A percentile compares a stretch with the other conserved stretches of the same genome.
Evolutionary conservation across 2,797 vertebrate genomes (phyloP).

Genomic region (Characodon lateralis): DNA sequence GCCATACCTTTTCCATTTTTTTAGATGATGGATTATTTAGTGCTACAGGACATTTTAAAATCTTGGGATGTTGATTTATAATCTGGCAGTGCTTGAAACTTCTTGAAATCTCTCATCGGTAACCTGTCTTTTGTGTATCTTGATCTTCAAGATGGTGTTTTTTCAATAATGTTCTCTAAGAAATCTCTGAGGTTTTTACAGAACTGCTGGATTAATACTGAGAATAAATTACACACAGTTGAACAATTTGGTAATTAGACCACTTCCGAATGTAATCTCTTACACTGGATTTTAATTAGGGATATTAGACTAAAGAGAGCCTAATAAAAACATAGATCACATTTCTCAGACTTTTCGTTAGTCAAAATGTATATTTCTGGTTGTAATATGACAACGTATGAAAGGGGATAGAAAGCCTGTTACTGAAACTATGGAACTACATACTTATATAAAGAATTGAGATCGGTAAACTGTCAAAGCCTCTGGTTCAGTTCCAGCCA

Average conservation of each 20-base stretch:
- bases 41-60: neutral
- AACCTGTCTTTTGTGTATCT: neutral
- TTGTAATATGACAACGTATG: neutral
- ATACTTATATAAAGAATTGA: neutral
- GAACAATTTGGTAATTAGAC: neutral
- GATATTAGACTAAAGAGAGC: neutral
- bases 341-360: neutral
- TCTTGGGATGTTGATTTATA: neutral
- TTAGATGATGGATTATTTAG: neutral
- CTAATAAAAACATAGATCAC: neutral
- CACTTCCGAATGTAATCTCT: too few species aligned
- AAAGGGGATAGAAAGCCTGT: neutral
- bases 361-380: neutral
- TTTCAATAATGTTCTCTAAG: too few species aligned
- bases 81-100: neutral
- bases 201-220: neutral
- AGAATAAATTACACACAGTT: neutral
- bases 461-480: constrained; percentile 7
- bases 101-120: neutral
- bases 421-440: neutral
- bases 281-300: neutral
- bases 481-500: neutral
- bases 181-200: too few species aligned
- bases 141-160: too few species aligned
- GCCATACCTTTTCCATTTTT: neutral